These are phyloP conservation scores for Lucinisca nassula DNA, from an alignment of 2,888 invertebrate species.

Conservation along the genomic window DNA sequence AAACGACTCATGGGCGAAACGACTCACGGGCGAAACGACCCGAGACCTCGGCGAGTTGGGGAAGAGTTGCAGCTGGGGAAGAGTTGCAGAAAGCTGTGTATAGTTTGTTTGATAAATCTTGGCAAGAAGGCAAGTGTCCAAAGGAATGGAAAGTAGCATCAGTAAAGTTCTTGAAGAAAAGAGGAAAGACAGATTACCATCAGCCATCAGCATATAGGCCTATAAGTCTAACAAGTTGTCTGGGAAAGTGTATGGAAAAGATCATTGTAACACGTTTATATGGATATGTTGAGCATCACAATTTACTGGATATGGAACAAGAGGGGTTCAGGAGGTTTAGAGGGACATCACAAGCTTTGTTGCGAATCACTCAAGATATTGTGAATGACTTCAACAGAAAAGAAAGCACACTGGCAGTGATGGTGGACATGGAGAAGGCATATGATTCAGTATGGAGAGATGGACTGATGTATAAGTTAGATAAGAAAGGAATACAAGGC, in stretches of 20 bases:
- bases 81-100: background rate
- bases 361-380: conserved; percentile 22
- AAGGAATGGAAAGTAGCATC: conserved; percentile 22
- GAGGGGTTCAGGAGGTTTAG: conserved; percentile 35
- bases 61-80: background rate
- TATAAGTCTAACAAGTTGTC: conserved; percentile 40
- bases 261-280: conserved; percentile 24
- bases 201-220: conserved; percentile 31
- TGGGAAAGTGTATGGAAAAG: conserved; percentile 38
- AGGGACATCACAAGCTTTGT: conserved; percentile 21
- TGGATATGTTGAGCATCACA: conserved; percentile 18
- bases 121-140: background rate
- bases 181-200: conserved; percentile 25
- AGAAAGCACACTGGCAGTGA: conserved; percentile 8
- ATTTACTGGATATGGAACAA: conserved; percentile 26
- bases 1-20: too few species aligned
- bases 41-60: too few species aligned
- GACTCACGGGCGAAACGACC: too few species aligned
- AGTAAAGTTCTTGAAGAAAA: conserved; percentile 33
- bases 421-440: conserved; percentile 45
- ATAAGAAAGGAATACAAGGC: conserved; percentile 26
- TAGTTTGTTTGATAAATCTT: conserved; percentile 21
- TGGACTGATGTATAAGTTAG: conserved; percentile 27
- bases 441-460: conserved; percentile 50
- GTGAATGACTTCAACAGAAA: conserved; percentile 35